Evolutionary conservation across 1,140 invertebrate species (phyloP), one percentile per base, ranked within the genome.

Genomic region (Theocolax elegans): DNA sequence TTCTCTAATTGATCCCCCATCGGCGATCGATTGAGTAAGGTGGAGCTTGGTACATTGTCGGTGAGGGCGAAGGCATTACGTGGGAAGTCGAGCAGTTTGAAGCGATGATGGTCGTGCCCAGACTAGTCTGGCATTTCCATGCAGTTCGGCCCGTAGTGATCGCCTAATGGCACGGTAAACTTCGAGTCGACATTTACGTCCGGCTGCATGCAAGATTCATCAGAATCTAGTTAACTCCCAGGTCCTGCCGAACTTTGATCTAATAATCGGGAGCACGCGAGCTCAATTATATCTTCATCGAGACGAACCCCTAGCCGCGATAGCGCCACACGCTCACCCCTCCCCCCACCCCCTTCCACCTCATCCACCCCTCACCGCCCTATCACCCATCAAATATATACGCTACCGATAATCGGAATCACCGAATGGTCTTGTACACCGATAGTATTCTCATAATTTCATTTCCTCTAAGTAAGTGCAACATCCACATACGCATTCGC

Each of bases 241-340:
- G 73, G 67, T 67, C 70, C 74, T 76, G 76, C 74, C 76, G 62
- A 83, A 83, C 76, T 84, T 81, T 77, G 79, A 80, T 79, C 79
- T 81, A 82, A 81, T 82, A 81, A 81, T 75, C 72, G 75, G 66
- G 63, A 51, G 72, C 82, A 84, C 81, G 82, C 80, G 72, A 84
- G 75, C 72, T 64, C 74, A 81, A 81, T 81, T 81, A 81, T 74
- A 80, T 80, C 80, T 82, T 84, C 79, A 80, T 79, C 71, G 73
- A 40, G 38, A 17, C 0, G 13, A 8, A 12, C 19, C 23, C 51
- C 42, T 35, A 13, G 51, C 4, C 3, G 44, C 44, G 44, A 46
- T 10, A 17, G 44, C 44, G 44, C 6, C 6, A 8, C 35, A 8
- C 35, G 35, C 35, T 8, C 35, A 6, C 13, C 6, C 35, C 48